These are phyloP conservation scores for Drosophila hamatofila DNA, from an alignment of 2,888 invertebrate species.

Conservation along the genomic window DNA sequence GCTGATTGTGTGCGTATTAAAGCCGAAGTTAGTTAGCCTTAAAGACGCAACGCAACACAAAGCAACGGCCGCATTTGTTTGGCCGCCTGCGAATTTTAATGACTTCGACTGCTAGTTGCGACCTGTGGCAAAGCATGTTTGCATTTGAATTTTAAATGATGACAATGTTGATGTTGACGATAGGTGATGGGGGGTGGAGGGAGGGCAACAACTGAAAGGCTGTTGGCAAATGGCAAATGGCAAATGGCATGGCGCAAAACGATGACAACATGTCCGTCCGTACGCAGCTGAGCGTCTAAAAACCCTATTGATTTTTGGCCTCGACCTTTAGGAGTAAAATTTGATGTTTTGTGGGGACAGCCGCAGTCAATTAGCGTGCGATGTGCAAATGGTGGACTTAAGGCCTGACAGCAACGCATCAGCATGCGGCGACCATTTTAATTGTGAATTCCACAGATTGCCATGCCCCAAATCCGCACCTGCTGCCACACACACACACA, in stretches of 20 bases:
- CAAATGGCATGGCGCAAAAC: neutral
- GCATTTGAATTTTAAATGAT: slow-evolving; percentile 78
- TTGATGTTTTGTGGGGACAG: slow-evolving; percentile 3
- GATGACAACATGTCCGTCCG: slow-evolving; percentile 39
- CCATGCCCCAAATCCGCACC: slow-evolving; percentile 32
- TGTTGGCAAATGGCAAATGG: neutral
- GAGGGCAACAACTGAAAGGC: neutral
- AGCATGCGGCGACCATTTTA: slow-evolving; percentile 36
- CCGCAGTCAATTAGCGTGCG: slow-evolving; percentile 39
- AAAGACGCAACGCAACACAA: slow-evolving; percentile 42
- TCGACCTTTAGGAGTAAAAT: slow-evolving; percentile 31
- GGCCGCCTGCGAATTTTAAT: slow-evolving; percentile 72
- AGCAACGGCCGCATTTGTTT: slow-evolving; percentile 53
- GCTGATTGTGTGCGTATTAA: slow-evolving; percentile 70
- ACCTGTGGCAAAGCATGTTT: slow-evolving; percentile 60
- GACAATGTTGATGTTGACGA: slow-evolving; percentile 52
- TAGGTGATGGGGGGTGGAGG: neutral
- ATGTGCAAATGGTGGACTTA: slow-evolving; percentile 31
- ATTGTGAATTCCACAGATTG: slow-evolving; percentile 35
- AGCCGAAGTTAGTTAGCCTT: slow-evolving; percentile 60
- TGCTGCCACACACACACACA: slow-evolving; percentile 21
- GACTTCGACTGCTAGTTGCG: slow-evolving; percentile 48
- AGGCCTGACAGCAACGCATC: slow-evolving; percentile 39
- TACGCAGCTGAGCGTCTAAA: slow-evolving; percentile 27
- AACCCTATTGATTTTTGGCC: slow-evolving; percentile 48